Evolutionary conservation across 2,888 invertebrate genomes (phyloP).

Genomic region (Cylindroiulus punctatus): DNA sequence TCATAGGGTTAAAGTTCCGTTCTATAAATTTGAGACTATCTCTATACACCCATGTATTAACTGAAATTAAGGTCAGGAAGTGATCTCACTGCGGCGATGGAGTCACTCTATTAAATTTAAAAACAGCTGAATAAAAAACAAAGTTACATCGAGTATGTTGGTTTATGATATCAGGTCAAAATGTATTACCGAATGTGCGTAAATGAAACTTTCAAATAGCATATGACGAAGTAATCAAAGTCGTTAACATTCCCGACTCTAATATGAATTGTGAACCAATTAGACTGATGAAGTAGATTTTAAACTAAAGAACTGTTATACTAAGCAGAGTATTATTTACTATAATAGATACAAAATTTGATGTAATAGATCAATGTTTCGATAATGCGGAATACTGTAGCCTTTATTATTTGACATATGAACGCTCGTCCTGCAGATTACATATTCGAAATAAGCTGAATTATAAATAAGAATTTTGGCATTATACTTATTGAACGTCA

Average conservation of each 20-base stretch:
- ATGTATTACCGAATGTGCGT: background rate
- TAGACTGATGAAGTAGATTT: background rate
- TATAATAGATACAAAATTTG: background rate
- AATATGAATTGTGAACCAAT: background rate
- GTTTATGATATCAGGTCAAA: background rate
- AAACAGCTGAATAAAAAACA: background rate
- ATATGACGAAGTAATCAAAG: background rate
- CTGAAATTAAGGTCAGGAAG: constrained; percentile 28
- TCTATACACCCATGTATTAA: background rate
- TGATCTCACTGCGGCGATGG: background rate
- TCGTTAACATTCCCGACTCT: background rate
- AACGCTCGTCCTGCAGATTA: too few species aligned
- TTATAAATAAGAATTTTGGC: too few species aligned
- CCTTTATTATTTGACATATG: background rate
- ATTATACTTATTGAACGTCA: too few species aligned
- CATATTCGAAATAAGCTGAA: too few species aligned
- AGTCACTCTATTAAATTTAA: background rate
- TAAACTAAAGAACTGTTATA: too few species aligned
- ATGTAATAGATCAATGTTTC: background rate
- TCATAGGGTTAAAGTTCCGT: constrained; percentile 16
- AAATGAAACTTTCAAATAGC: background rate
- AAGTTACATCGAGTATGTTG: background rate
- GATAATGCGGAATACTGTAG: background rate
- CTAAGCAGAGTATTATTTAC: background rate
- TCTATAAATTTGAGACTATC: constrained; percentile 31